Evolutionary conservation across 2,113 vertebrate species (phyloP), one percentile per base, ranked within the genome.

Genomic region (Pyrgilauda ruficollis): DNA sequence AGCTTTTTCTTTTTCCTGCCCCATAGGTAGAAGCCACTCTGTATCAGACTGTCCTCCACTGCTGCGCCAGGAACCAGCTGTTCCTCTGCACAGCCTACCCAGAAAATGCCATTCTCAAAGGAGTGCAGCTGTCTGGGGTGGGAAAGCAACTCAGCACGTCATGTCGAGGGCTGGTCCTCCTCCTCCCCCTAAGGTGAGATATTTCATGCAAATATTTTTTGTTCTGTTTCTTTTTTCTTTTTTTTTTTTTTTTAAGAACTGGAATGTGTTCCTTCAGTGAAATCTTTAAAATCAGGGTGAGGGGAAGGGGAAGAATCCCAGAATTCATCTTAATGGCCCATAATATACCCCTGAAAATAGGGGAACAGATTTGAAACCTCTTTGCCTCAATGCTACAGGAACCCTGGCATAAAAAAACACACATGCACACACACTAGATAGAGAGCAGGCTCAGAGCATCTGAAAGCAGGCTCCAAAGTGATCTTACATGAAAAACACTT

Each of bases 321-420:
- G 49, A 93, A 90, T 79, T 94, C 44, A 82, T 66, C 81, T 66
- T 35, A 93, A 78, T 28, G 69, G 69, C 87, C 89, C 75, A 50
- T 2, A 4, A 79, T 26, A 92, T 59, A 63, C 88, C 88, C 96
- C 96, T 89, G 85, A 96, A 95, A 95, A 94, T 92, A 96, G 78
- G 94, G 96, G 94, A 81, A 91, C 6, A 70, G 58, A 59, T 23
- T 10, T 77, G 77, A 88, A 95, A 89, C 73, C 47, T 79, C 85
- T 84, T 78, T 49, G 66, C 66, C 91, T 94, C 80, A 92, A 49
- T 50, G 66, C 76, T 76, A 78, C 68, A 94, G 50, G 85, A 73
- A 92, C 33, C 46, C 68, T 22, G 62, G 56, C 67, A 91, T 92
- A 85, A 90, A 64, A 64, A 76, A 49, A 67, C 35, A 91, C 46